phyloP scores from a whole-genome alignment of 2,113 vertebrate species.

The Passer domesticus region DNA sequence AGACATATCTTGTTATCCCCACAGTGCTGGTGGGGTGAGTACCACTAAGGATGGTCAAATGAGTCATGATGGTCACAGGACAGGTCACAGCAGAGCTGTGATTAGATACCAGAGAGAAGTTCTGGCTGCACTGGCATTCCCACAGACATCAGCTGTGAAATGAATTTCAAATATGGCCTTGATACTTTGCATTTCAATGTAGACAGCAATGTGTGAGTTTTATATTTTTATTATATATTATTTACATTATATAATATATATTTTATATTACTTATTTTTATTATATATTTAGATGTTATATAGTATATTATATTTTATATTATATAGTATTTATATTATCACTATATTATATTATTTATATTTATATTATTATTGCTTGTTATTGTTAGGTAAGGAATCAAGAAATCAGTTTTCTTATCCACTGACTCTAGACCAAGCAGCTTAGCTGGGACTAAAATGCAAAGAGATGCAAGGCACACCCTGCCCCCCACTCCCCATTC shows the following conservation, averaged over 20 bases:
- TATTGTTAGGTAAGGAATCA: background rate
- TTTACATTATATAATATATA: too few relatives aligned
- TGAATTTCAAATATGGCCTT: background rate
- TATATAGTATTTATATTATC: too few relatives aligned
- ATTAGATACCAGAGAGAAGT: background rate
- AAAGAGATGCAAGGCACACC: background rate
- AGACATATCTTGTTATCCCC: accelerated
- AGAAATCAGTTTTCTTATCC: background rate
- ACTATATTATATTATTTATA: too few relatives aligned
- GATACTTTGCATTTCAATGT: background rate
- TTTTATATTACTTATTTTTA: too few relatives aligned
- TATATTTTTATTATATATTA: too few relatives aligned
- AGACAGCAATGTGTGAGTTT: background rate
- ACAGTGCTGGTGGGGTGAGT: accelerated
- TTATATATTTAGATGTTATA: too few relatives aligned
- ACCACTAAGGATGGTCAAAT: background rate
- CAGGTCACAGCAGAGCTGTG: background rate
- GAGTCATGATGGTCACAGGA: conserved; percentile 11
- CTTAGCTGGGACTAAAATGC: background rate
- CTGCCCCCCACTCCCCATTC: background rate
- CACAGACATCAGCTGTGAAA: background rate
- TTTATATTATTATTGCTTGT: background rate
- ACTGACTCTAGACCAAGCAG: background rate
- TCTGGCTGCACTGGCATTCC: background rate
- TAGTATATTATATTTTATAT: too few relatives aligned